Conservation (phyloP, 2,797 vertebrate species). For the Lutjanus argentimaculatus region DNA sequence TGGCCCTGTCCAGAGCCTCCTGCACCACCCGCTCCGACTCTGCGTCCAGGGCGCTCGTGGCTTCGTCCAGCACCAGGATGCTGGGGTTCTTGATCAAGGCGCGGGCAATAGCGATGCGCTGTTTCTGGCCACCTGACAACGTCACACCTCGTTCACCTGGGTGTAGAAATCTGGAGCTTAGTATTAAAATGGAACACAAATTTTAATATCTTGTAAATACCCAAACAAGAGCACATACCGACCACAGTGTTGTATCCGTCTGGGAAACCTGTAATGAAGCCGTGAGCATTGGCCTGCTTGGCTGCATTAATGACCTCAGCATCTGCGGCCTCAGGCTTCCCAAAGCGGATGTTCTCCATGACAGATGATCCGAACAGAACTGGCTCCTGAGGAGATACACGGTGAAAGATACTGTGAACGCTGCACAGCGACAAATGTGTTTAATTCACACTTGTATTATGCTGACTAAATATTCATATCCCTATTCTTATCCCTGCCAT, state of each 20-base stretch:
- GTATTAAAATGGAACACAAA: neutral
- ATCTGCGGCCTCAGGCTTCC: constrained; percentile 90
- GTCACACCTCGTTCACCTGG: constrained; percentile 93
- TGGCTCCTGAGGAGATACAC: constrained; percentile 87
- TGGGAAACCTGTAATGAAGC: constrained; percentile 93
- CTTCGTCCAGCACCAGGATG: constrained; percentile 94
- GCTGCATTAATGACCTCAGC: constrained; percentile 90
- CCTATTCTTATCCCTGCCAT: neutral
- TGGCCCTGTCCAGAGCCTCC: constrained; percentile 92
- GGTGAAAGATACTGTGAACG: neutral
- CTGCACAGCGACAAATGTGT: neutral
- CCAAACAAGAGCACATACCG: constrained; percentile 82
- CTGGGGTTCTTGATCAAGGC: constrained; percentile 94
- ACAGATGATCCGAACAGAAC: constrained; percentile 94
- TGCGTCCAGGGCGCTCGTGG: constrained; percentile 94
- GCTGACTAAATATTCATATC: neutral
- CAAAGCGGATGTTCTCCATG: constrained; percentile 98
- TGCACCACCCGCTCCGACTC: constrained; percentile 94
- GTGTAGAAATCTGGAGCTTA: constrained; percentile 27
- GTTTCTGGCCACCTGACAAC: constrained; percentile 96
- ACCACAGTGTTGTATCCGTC: constrained; percentile 93
- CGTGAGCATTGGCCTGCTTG: constrained; percentile 92
- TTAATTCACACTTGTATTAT: neutral
- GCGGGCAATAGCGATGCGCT: constrained; percentile 94
- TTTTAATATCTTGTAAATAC: neutral